Evolutionary conservation across 2,888 invertebrate genomes (phyloP), one percentile per base, ranked within the genome.

Genomic region (Cenopis cana): DNA sequence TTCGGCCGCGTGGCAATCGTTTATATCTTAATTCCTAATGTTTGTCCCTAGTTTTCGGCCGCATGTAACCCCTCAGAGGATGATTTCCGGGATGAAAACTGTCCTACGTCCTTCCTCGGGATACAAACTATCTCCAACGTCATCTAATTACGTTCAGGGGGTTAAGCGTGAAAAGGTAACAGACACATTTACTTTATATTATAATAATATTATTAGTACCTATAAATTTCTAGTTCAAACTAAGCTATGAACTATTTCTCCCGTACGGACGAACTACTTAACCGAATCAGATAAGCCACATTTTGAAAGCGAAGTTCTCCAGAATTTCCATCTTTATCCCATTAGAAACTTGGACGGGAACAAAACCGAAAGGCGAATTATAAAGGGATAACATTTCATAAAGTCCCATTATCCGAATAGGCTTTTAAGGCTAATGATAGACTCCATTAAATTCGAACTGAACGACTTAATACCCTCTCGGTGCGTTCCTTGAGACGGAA

Each of bases 401-500:
- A 78, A 80, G 77, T 76, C 77, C 73, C 76, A 79, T 83, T 81
- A 79, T 74, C 72, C 74, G 74, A 77, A 81, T 78, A 76, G 76
- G 78, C 78, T 75, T 78, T 81, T 74, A 76, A 73, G 79, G 78
- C 80, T 84, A 85, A 85, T 84, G 83, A 82, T 81, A 75, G 74
- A 80, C 79, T 78, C 83, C 82, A 86, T 86, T 85, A 84, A 80
- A 80, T 69, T 68, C 69, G 65, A 74, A 72, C 73, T 66, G 68
- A 75, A 75, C 57, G 71, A 74, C 72, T 73, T 75, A 73, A 69
- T 75, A 73, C 69, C 73, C 70, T 62, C 73, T 61, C 56, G 60
- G 17, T 41, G 52, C 36, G 61, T 55, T 61, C 59, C 17, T 49
- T 6, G 50, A 17, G 68, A 41, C 29, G 67, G 71, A 67, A 67